These are phyloP conservation scores for Drosophila baimaii DNA, from an alignment of 1,140 invertebrate species.

Conservation along the genomic window DNA sequence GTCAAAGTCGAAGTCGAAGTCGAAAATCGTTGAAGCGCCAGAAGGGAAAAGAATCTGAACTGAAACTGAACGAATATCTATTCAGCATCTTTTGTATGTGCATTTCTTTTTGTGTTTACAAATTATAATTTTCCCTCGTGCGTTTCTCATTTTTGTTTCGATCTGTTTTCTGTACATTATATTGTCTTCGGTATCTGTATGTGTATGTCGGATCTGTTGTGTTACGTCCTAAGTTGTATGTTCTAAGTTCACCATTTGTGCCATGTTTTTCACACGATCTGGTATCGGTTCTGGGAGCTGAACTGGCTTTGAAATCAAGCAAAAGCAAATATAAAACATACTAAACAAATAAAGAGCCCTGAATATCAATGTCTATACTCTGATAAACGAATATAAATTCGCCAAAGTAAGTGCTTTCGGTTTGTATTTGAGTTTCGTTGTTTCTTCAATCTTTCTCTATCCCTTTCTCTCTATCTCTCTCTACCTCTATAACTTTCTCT, in stretches of 20 bases:
- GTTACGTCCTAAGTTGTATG: slow-evolving; percentile 44
- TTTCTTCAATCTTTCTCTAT: slow-evolving; percentile 50
- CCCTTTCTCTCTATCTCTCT: slow-evolving; percentile 28
- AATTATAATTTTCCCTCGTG: slow-evolving; percentile 15
- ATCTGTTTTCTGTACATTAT: slow-evolving; percentile 46
- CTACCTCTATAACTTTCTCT: slow-evolving; percentile 36
- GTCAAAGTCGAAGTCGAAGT: slow-evolving; percentile 9
- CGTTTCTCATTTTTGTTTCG: slow-evolving; percentile 19
- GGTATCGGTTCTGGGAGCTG: slow-evolving; percentile 16
- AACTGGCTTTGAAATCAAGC: slow-evolving; percentile 45
- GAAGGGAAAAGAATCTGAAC: slow-evolving; percentile 32
- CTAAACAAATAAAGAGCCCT: slow-evolving; percentile 48
- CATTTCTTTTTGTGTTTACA: slow-evolving; percentile 34
- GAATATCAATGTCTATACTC: slow-evolving; percentile 63
- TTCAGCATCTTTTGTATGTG: slow-evolving; percentile 42
- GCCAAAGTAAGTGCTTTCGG: slow-evolving; percentile 72
- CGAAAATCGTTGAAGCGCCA: slow-evolving; percentile 15
- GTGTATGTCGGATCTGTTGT: slow-evolving; percentile 45
- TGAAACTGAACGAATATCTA: slow-evolving; percentile 38
- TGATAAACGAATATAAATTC: slow-evolving; percentile 65
- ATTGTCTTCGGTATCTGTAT: slow-evolving; percentile 23
- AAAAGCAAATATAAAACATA: slow-evolving; percentile 52
- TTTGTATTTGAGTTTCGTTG: slow-evolving; percentile 71
- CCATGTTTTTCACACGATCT: slow-evolving; percentile 64
- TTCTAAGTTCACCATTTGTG: slow-evolving; percentile 61